Evolutionary conservation across 2,113 vertebrate genomes (phyloP), one percentile per base, ranked within the genome.

Genomic region (Felis chaus): DNA sequence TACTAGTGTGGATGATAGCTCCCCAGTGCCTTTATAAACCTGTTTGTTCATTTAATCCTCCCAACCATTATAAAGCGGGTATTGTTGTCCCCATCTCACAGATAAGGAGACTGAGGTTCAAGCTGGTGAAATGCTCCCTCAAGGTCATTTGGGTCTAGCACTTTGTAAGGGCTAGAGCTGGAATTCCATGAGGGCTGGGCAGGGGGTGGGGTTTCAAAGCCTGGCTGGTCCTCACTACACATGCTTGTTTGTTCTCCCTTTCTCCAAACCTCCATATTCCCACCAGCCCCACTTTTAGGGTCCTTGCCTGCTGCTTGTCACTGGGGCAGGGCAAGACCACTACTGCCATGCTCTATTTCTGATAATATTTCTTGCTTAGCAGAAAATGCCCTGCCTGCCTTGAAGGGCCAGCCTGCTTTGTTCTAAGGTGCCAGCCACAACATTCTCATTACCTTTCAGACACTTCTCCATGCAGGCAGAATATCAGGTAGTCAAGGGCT

Each of bases 1-100:
- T 10, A 9, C 63, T 9, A 7, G 21, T 14, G 0, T 36, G 11
- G 55, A 33, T 1, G 41, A 78, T 0, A 10, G 53, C 31, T 1
- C 1, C 39, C 27, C 29, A 33, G 36, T 12, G 36, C 45, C 69
- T 53, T n/a, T 48, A 18, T 31, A 39, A 76, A 71, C 45, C 55
- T n/a, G 3, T 31, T 81, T 61, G 31, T 66, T 91, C 29, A 7
- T 31, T 31, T 41, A 53, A 65, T 66, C 39, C 31, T 95, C 36
- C 21, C 4, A 0, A 3, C 9, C 39, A 7, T 1, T 39, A 25
- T 12, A 69, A 74, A 33, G 71, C 3, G 13, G 50, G 29, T 10
- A 14, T 25, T 48, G 2, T 0, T 53, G 45, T 66, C 84, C 73
- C 63, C 81, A 33, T 55, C 83, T 84, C 14, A 18, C 80, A 82